phyloP scores from a whole-genome alignment of 2,888 invertebrate species.

The Neoscelio sp. region DNA sequence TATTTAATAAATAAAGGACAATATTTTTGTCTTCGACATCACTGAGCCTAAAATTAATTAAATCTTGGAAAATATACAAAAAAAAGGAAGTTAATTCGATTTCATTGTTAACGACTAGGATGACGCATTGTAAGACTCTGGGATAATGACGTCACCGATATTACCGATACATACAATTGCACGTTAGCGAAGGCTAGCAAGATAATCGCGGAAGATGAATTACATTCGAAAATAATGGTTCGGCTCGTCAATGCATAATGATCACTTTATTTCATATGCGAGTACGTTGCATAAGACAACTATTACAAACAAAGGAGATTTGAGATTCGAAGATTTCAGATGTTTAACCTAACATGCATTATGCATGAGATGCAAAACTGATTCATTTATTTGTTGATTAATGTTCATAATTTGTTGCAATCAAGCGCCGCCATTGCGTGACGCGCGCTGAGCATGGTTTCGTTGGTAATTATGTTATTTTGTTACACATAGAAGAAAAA shows the following conservation, averaged over 20 bases:
- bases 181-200: constrained; percentile 46
- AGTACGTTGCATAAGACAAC: constrained; percentile 34
- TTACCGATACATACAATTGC: constrained; percentile 49
- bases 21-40: no score
- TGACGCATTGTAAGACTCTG: constrained; percentile 35
- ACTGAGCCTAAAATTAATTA: no score
- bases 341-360: constrained; percentile 21
- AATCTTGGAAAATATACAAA: background rate
- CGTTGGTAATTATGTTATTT: constrained; percentile 26
- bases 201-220: constrained; percentile 59
- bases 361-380: constrained; percentile 41
- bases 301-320: constrained; percentile 40
- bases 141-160: constrained; percentile 55
- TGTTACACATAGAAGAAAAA: constrained; percentile 27
- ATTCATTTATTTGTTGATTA: constrained; percentile 56
- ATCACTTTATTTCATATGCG: constrained; percentile 30
- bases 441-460: constrained; percentile 13
- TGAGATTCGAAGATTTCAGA: constrained; percentile 36
- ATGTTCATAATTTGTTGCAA: constrained; percentile 47
- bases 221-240: constrained; percentile 52
- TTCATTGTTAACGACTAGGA: constrained; percentile 18
- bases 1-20: no score
- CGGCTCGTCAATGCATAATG: constrained; percentile 38
- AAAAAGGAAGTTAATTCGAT: constrained; percentile 15
- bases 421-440: constrained; percentile 26